A percentile compares a stretch with the other conserved stretches of the same genome.
phyloP scores from a whole-genome alignment of 2,113 vertebrate species.

The Bombycilla garrulus region DNA sequence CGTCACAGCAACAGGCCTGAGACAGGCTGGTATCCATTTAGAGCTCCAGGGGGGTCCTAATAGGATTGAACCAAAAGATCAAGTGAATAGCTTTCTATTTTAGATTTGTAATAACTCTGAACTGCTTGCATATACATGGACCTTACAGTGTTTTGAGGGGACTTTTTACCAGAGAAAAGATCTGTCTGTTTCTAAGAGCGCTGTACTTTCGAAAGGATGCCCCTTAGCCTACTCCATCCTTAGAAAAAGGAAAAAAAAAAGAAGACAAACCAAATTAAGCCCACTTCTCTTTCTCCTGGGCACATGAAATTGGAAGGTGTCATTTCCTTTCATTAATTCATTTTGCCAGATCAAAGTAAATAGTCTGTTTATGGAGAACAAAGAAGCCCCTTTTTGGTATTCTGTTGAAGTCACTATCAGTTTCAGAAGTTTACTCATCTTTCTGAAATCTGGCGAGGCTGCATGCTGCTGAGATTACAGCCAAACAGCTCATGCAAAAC shows the following conservation, averaged over 20 bases:
- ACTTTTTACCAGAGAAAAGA: conserved; percentile 72
- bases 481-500: conserved; percentile 70
- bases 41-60: conserved; percentile 84
- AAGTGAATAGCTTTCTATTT: conserved; percentile 82
- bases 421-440: conserved; percentile 85
- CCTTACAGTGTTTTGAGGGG: conserved; percentile 70
- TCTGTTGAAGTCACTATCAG: conserved; percentile 78
- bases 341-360: conserved; percentile 90
- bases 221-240: neutral
- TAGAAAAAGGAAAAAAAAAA: neutral
- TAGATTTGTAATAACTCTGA: conserved; percentile 76
- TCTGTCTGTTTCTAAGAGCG: conserved; percentile 21
- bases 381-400: conserved; percentile 80
- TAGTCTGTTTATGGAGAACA: conserved; percentile 91
- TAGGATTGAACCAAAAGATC: conserved; percentile 84
- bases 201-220: conserved; percentile 34
- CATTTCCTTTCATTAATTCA: conserved; percentile 77
- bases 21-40: conserved; percentile 81
- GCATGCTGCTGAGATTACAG: conserved; percentile 77
- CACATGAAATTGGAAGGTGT: conserved; percentile 41
- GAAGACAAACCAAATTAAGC: conserved; percentile 1
- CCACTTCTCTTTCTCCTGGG: conserved; percentile 5
- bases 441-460: conserved; percentile 76
- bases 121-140: conserved; percentile 79
- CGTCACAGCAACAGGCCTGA: conserved; percentile 85